Evolutionary conservation across 2,113 vertebrate species (phyloP), one percentile per base, ranked within the genome.

Genomic region (Platycercus adscitus): DNA sequence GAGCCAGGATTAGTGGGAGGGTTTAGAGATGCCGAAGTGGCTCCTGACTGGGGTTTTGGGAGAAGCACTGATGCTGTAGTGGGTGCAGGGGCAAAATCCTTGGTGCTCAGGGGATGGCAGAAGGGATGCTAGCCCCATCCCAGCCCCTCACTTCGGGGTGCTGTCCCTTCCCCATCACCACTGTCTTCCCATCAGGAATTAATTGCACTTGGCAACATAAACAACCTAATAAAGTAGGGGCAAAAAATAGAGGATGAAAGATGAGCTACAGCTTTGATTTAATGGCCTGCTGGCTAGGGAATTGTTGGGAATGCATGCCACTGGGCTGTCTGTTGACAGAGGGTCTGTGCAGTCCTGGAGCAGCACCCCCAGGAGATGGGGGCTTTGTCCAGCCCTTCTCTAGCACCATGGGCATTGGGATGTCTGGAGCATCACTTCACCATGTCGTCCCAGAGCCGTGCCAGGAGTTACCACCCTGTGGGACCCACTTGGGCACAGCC

Each of bases 341-440:
- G 69, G 82, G 49, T 9, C 52, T 50, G 43, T 1, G 5, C 20
- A 44, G 58, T 26, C 26, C 35, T 7, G 0, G 37, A 19, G 2
- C n/a, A 37, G 52, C 35, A 25, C 17, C 41, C 21, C 18, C 0
- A 7, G 0, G 15, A 17, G 52, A 10, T 4, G 44, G 26, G 35
- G 37, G 13, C 39, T 63, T 46, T 5, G 6, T 16, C 33, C 3
- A 0, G 7, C 26, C 56, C 37, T 11, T 47, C 10, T 26, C 52
- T 3, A 8, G 25, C 68, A 19, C 33, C 0, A 1, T 1, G 18
- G 43, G 24, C 1, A 0, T 10, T 5, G 23, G 61, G 46, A 7
- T 44, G 14, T 9, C 17, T 1, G 2, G n/a, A 79, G 39, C n/a
- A 41, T 79, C 93, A 56, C 69, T 31, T 18, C 19, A 1, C 17